Base-by-base conservation (phyloP, 1,140 invertebrate species). In the Drosophila tani region DNA sequence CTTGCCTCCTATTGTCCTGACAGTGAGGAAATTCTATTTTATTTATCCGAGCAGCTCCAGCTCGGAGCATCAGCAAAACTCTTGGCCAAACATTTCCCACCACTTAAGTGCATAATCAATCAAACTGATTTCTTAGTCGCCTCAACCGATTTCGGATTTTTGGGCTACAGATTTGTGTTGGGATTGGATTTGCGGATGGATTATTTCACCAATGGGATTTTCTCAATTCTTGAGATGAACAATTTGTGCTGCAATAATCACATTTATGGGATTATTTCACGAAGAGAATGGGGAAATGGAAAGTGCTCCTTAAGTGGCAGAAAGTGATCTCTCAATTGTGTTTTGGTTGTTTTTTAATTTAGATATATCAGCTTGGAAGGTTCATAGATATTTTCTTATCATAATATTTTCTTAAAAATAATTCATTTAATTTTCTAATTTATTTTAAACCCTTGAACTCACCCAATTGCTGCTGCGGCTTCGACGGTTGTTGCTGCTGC, bases 31-130 rank as follows among this genome's bases (percentile, higher is more conserved):
- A 79, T 80, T 77, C 65, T 81, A 84, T 87, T 88, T 88, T 88
- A 88, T 87, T 87, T 88, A 74, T 83, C 67, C 56, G 27, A 71
- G 27, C 67, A 43, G 67, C 69, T 59, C 19, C 43, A 70, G 50
- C 69, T 53, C 38, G 62, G 32, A 50, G 51, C 69, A 57, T 38
- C 38, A 21, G 53, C 69, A 71, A 45, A 73, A 73, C 70, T 73
- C 70, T 51, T 73, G 41, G 55, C 67, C 70, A 73, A 73, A 73
- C 70, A 73, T 73, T 69, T 70, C 66, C 73, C 71, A 69, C 70
- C 83, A 84, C 84, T 91, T 91, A 91, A 91, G 85, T 91, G 87
- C 71, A 83, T 91, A 91, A 91, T 91, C 87, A 91, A 91, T 91
- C 87, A 91, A 83, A 79, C 83, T 91, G 83, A 91, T 87, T 83